These are phyloP conservation scores for Eumaeus atala DNA, from an alignment of 1,140 invertebrate genomes.

Conservation along the genomic window DNA sequence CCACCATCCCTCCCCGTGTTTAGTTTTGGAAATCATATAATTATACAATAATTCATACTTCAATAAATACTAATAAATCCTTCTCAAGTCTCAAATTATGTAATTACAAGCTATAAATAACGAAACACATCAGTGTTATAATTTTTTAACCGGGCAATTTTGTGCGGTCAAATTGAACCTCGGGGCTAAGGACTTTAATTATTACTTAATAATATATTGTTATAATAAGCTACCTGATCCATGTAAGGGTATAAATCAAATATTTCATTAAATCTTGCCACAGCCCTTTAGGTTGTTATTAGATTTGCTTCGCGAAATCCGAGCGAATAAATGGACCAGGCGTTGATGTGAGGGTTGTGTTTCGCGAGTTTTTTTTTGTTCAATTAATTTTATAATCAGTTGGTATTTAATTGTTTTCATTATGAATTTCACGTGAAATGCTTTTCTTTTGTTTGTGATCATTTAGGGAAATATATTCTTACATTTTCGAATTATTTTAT, in stretches of 20 bases:
- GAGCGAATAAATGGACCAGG: too few species aligned
- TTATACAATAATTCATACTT: constrained; percentile 10
- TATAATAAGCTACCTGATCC: constrained; percentile 10
- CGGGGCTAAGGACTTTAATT: constrained; percentile 1
- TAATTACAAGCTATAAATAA: constrained; percentile 9
- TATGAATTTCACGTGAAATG: too few species aligned
- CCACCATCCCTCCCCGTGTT: not conserved
- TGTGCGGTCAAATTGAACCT: not conserved
- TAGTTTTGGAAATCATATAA: constrained; percentile 2
- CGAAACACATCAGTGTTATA: not conserved
- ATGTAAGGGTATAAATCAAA: constrained; percentile 7
- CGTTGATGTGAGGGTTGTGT: not conserved
- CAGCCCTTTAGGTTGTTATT: constrained; percentile 2
- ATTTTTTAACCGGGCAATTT: constrained; percentile 9
- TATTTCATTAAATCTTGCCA: not conserved
- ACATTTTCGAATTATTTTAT: too few species aligned
- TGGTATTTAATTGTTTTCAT: too few species aligned
- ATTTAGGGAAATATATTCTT: too few species aligned
- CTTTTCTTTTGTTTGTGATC: too few species aligned
- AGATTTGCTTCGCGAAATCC: not conserved
- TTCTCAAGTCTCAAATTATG: not conserved
- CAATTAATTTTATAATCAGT: too few species aligned
- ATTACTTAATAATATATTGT: constrained; percentile 9
- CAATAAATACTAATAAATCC: constrained; percentile 7
- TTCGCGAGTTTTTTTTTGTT: not conserved